Percentiles rank a stretch among this genome's conserved stretches.
These are phyloP conservation scores for Bombus sibiricus DNA, from an alignment of 1,140 invertebrate species.

Conservation along the genomic window DNA sequence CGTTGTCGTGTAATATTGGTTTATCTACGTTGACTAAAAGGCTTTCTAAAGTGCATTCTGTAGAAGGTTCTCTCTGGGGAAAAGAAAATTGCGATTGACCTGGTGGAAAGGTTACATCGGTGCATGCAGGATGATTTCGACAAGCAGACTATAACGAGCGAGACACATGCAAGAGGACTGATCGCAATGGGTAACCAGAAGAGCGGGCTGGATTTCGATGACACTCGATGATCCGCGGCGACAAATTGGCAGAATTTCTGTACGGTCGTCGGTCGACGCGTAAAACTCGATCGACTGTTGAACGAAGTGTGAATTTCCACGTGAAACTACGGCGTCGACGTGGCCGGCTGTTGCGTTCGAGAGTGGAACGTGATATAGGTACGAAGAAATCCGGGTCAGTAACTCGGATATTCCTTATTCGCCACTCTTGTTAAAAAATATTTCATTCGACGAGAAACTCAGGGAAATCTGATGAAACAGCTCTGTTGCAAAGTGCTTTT, in stretches of 20 bases:
- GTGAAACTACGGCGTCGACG: not conserved
- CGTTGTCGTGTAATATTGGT: not conserved
- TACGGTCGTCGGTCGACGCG: not conserved
- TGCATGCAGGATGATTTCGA: conserved; percentile 27
- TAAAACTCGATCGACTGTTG: not conserved
- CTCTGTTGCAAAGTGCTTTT: not conserved
- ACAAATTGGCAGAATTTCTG: conserved; percentile 24
- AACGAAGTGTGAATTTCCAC: conserved; percentile 17
- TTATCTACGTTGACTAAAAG: not conserved
- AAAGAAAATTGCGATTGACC: not conserved
- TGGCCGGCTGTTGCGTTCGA: not conserved
- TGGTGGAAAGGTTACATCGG: not conserved
- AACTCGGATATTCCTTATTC: not conserved
- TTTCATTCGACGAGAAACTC: not conserved
- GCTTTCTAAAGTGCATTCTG: not conserved
- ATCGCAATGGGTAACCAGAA: not conserved
- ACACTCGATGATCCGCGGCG: conserved; percentile 24
- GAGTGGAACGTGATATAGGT: not conserved
- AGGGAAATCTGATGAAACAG: not conserved
- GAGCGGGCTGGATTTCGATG: conserved; percentile 44
- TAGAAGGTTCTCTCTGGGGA: conserved; percentile 3
- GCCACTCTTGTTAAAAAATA: conserved; percentile 16
- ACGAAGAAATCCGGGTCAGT: conserved; percentile 1
- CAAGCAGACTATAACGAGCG: conserved; percentile 5
- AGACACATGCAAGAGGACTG: conserved; percentile 7